Conservation (phyloP, 2,888 invertebrate genomes). For the Dione juno region DNA sequence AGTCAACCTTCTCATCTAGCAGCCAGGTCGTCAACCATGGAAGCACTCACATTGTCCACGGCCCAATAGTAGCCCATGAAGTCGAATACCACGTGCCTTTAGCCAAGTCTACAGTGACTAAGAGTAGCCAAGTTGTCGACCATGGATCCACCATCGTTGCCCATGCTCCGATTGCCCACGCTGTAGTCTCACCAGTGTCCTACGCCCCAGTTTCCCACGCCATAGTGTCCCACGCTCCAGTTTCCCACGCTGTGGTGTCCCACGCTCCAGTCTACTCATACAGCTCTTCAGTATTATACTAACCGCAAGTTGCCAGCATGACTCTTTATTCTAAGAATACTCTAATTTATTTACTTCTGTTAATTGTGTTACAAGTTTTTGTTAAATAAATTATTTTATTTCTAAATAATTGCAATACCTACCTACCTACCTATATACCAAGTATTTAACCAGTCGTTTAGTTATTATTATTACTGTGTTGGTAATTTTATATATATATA, state of each 20-base stretch:
- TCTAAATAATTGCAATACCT: not conserved
- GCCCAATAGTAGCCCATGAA: constrained; percentile 44
- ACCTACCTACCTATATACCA: no score
- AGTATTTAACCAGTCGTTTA: no score
- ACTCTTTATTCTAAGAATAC: constrained; percentile 66
- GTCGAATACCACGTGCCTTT: constrained; percentile 58
- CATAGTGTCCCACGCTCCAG: constrained; percentile 42
- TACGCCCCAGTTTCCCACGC: constrained; percentile 48
- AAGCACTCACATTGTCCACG: constrained; percentile 57
- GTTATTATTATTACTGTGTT: no score
- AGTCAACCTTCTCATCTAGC: constrained; percentile 60
- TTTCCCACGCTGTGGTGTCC: constrained; percentile 52
- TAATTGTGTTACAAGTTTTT: not conserved
- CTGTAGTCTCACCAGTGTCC: constrained; percentile 46
- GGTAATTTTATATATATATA: no score
- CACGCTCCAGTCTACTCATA: constrained; percentile 49
- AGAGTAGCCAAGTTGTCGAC: constrained; percentile 77
- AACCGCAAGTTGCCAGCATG: constrained; percentile 68
- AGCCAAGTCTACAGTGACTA: constrained; percentile 70
- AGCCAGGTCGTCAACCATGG: constrained; percentile 63
- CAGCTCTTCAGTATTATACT: constrained; percentile 45
- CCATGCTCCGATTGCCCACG: constrained; percentile 51
- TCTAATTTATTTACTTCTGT: not conserved
- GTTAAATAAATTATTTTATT: constrained; percentile 14
- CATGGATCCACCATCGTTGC: constrained; percentile 65